Evolutionary conservation across 1,140 invertebrate species (phyloP), one percentile per base, ranked within the genome.

Genomic region (Epicauta chinensis): DNA sequence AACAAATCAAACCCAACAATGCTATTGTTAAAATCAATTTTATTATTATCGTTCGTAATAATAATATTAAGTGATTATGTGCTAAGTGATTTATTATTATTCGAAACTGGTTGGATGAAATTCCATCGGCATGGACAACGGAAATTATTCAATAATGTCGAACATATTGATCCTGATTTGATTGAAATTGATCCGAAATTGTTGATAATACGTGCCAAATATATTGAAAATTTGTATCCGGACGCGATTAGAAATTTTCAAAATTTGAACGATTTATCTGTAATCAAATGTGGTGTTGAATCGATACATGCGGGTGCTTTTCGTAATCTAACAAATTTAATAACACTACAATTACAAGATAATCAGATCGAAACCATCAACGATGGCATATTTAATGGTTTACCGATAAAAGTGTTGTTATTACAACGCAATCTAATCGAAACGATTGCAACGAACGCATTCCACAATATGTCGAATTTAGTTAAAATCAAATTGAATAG

Each of bases 381-480:
- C 4, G 14, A 30, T 29, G 46, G 46, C 1, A 23, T 49, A 15
- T 49, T 49, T 11, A 40, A 40, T 30, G 9, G 9, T 3, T 16
- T 49, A 12, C 36, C 51, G n/a, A 37, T 69, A 6, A 47, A 49
- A 0, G 48, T 54, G 38, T 51, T 70, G 12, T 60, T 53, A 42
- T 53, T 70, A 14, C 56, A 61, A 13, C 58, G 61, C 41, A 70
- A 70, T 39, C 43, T 51, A 15, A 70, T 70, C 6, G 42, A 38
- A 7, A 46, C 31, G 1, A 69, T 70, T 16, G 60, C 66, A 11
- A 53, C 36, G 14, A 53, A 50, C 31, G 65, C 66, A 29, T 69
- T 70, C 39, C 61, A 68, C 51, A 54, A 67, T 39, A 62, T 70
- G 61, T 52, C 64, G 0, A 51, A 56, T 13, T 52, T 70, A 39